These are phyloP conservation scores for Proisotoma minuta DNA, from an alignment of 2,888 invertebrate species.

Conservation along the genomic window DNA sequence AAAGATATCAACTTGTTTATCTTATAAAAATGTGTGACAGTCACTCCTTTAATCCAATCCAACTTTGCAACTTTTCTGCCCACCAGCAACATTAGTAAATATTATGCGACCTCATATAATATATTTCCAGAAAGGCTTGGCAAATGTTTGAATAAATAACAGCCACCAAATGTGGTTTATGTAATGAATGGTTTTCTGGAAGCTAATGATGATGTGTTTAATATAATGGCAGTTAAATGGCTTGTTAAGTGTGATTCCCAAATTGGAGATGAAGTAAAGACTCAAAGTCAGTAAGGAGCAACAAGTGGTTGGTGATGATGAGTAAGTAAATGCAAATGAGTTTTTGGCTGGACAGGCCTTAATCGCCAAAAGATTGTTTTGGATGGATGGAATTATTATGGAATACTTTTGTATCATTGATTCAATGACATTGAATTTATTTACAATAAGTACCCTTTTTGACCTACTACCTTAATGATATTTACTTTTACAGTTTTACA, in stretches of 20 bases:
- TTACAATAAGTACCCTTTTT: no score
- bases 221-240: not conserved
- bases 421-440: no score
- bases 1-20: not conserved
- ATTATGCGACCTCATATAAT: not conserved
- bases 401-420: no score
- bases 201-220: not conserved
- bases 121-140: not conserved
- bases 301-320: no score
- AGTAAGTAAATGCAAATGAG: no score
- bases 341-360: no score
- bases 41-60: not conserved
- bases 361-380: no score
- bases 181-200: not conserved
- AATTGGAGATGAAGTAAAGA: not conserved
- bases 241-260: not conserved
- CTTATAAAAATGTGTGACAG: not conserved
- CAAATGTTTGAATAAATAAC: no score
- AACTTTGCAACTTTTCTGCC: slow-evolving; percentile 34
- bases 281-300: not conserved
- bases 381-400: no score
- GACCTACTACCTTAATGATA: no score
- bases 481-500: no score
- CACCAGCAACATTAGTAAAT: not conserved
- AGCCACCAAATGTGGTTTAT: not conserved